Evolutionary conservation across 1,140 invertebrate genomes (phyloP), one percentile per base, ranked within the genome.

Genomic region (Cyclina sinensis): DNA sequence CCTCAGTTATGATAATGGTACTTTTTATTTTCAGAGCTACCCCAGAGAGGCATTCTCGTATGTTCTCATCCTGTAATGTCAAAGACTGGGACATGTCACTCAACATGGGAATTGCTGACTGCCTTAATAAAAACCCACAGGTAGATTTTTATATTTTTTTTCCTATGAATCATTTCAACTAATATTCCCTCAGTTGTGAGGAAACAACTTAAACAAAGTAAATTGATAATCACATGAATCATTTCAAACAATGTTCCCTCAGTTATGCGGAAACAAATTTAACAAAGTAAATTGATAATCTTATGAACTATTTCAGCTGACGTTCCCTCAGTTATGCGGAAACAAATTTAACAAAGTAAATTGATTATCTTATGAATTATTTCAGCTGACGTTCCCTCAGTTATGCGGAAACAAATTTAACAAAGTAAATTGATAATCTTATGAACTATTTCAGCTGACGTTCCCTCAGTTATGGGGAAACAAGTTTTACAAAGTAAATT

Each of bases 31-130:
- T 59, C 81, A 94, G 94, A 43, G 86, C 80, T 35, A 73, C 80
- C 48, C 79, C 76, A 32, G 93, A 91, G 9, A 81, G 90, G 14
- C 92, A 94, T 76, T 93, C 94, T 14, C 83, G 94, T 39, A 91
- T 91, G 88, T 95, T 94, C 86, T 94, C 94, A 18, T 89, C 86
- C 14, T 95, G 94, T 76, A 95, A 94, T 83, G 70, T 46, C 18
- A 88, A 57, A n/a, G 86, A 88, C 76, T 80, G 74, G 65, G 86
- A 88, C 21, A 79, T 82, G 5, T 70, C 86, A 1, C 51, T 88
- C 1, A 86, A 78, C 62, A 92, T 94, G 90, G 93, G 92, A 12
- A 93, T 95, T 14, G 91, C 92, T 16, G 92, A 92, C 27, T 95
- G 94, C 91, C 90, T 87, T 11, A 87, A 37, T 68, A 68, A 87